Conservation (phyloP, 2,888 invertebrate species). For the Opisthograptis luteolata region DNA sequence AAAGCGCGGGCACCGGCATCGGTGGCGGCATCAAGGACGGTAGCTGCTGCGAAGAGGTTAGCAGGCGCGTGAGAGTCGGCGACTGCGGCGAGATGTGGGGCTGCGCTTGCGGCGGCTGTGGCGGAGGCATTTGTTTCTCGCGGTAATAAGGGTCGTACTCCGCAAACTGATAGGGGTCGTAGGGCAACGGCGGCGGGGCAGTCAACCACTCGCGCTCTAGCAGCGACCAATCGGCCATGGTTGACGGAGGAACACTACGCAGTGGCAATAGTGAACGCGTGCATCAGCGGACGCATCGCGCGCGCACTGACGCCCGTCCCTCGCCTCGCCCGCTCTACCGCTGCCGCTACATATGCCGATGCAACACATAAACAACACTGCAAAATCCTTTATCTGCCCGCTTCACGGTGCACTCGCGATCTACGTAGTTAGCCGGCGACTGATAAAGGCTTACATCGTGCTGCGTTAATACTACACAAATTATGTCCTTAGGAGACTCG, state of each 20-base stretch:
- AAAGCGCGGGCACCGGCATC: constrained; percentile 16
- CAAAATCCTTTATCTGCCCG: constrained; percentile 72
- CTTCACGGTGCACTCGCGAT: constrained; percentile 48
- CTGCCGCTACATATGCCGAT: constrained; percentile 49
- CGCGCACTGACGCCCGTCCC: constrained; percentile 61
- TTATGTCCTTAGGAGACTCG: constrained; percentile 10
- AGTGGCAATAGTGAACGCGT: constrained; percentile 55
- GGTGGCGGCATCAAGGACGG: constrained; percentile 27
- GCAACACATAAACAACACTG: constrained; percentile 72
- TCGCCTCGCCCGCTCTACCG: constrained; percentile 49
- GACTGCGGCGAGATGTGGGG: constrained; percentile 30
- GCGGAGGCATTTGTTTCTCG: constrained; percentile 30
- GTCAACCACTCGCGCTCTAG: constrained; percentile 49
- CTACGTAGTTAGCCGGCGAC: constrained; percentile 55
- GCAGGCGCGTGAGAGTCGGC: constrained; percentile 23
- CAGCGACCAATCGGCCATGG: constrained; percentile 62
- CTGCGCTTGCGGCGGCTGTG: constrained; percentile 34
- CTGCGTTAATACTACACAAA: constrained; percentile 43
- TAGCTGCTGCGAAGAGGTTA: constrained; percentile 25
- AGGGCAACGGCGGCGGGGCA: constrained; percentile 44
- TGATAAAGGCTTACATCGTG: constrained; percentile 58
- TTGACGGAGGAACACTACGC: constrained; percentile 50
- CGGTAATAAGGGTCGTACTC: constrained; percentile 44
- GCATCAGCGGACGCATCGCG: constrained; percentile 64
- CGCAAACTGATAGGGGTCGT: constrained; percentile 47